phyloP scores from a whole-genome alignment of 1,140 invertebrate genomes.

The Latrodectus geometricus region DNA sequence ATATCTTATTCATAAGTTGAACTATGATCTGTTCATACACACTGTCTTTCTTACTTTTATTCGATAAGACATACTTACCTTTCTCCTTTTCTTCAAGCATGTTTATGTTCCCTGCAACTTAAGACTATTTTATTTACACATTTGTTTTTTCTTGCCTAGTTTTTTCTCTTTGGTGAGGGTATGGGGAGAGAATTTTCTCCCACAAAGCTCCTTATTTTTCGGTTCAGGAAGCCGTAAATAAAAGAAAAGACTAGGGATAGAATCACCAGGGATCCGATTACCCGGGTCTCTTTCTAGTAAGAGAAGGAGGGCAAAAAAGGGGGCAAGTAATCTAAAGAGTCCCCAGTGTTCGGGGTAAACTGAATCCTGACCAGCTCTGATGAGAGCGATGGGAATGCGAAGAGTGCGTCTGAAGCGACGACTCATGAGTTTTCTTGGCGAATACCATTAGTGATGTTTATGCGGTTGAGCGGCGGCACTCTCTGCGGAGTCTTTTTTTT shows the following conservation, averaged over 20 bases:
- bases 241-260: constrained; percentile 26
- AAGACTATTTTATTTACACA: constrained; percentile 54
- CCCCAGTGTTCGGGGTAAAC: constrained; percentile 38
- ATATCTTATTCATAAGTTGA: too few species aligned
- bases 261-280: constrained; percentile 40
- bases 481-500: background rate
- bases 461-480: constrained; percentile 4
- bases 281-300: background rate
- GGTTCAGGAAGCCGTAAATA: constrained; percentile 54
- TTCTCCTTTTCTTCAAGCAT: background rate
- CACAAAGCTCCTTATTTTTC: constrained; percentile 54
- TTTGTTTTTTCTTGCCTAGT: constrained; percentile 15
- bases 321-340: constrained; percentile 35
- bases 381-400: constrained; percentile 4
- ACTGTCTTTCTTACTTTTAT: too few species aligned
- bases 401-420: background rate
- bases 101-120: constrained; percentile 33
- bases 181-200: constrained; percentile 8
- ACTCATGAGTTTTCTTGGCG: background rate
- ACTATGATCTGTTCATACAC: too few species aligned
- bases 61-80: background rate
- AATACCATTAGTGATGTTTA: constrained; percentile 36
- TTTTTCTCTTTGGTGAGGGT: background rate
- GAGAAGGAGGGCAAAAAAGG: background rate
- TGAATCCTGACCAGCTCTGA: constrained; percentile 8